Base-by-base conservation (phyloP, 1,140 invertebrate genomes). In the Agraylea sexmaculata region DNA sequence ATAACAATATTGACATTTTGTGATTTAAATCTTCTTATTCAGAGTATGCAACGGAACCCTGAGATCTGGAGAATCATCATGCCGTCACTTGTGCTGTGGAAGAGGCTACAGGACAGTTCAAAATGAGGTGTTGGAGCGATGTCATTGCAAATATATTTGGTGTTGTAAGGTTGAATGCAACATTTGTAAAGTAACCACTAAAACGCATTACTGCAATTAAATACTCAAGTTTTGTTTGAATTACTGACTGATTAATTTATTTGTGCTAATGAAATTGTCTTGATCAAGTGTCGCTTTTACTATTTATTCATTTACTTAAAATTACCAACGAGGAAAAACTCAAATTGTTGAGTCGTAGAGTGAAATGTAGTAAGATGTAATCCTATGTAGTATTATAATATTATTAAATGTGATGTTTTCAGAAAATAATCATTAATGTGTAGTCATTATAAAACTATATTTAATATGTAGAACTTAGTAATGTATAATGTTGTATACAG, bases 81-180 rank as follows among this genome's bases (percentile, higher is more conserved):
- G 88, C 68, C 78, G 80, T 50, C 74, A 84, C 38, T 73, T 92
- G 53, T 92, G 88, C 58, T 92, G 88, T 57, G 84, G 86, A 27
- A 72, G 87, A 43, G 87, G 87, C 2, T 80, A 87, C 57, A 65
- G 75, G 28, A 86, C 80, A 1, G 70, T 75, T 33, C 74, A 76
- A 28, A 69, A 73, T 23, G 73, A 77, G 53, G 73, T 75, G 21
- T 66, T 77, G 19, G 80, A 84, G 58, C 69, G 81, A 52, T 92
- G 88, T 62, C 77, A 85, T 51, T 93, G 88, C 70, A 83, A 85
- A 59, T 91, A 89, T 63, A 76, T 87, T 57, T 88, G 83, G 73
- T 92, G 87, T 62, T 92, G 88, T 62, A 83, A 84, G 54, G 87
- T 93, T 7, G 80, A 84, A 57, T 93, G 88, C 62, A 80, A 90